Conservation (phyloP, 2,113 vertebrate genomes). For the Gasterosteus nipponicus region DNA sequence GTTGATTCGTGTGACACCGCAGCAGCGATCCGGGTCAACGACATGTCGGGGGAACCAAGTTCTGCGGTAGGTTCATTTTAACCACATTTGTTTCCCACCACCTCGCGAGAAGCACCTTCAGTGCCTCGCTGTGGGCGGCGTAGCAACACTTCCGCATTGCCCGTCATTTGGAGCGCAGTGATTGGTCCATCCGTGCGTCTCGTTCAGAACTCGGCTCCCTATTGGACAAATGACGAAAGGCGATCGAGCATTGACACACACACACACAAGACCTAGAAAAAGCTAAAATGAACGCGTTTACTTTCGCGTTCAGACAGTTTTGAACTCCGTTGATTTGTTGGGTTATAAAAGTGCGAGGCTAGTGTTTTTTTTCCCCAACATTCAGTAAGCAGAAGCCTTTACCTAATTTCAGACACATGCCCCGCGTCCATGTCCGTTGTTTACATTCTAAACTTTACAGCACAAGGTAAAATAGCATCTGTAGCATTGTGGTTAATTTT, state of each 20-base stretch:
- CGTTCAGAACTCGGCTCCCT: background rate
- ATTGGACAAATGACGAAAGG: background rate
- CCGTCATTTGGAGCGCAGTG: background rate
- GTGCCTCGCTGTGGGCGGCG: background rate
- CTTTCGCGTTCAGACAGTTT: too few relatives aligned
- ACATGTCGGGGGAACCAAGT: constrained; percentile 62
- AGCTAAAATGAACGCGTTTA: too few relatives aligned
- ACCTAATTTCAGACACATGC: too few relatives aligned
- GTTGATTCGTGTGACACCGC: background rate
- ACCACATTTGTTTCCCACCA: too few relatives aligned
- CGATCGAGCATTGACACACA: too few relatives aligned
- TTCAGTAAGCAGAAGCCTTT: too few relatives aligned
- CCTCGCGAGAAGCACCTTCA: background rate
- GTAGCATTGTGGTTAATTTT: background rate
- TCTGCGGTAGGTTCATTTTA: constrained; percentile 53
- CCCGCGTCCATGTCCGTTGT: background rate
- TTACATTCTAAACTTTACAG: background rate
- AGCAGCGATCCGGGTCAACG: background rate
- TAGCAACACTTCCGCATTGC: constrained; percentile 21
- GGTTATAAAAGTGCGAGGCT: too few relatives aligned
- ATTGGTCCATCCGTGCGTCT: background rate
- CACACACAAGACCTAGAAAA: too few relatives aligned
- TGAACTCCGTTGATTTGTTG: too few relatives aligned
- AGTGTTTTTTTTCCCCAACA: too few relatives aligned
- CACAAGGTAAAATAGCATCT: background rate